A percentile compares a stretch with the other conserved stretches of the same genome.
Evolutionary conservation across 2,113 vertebrate species (phyloP).

Genomic region (Hippocampus guttulatus): DNA sequence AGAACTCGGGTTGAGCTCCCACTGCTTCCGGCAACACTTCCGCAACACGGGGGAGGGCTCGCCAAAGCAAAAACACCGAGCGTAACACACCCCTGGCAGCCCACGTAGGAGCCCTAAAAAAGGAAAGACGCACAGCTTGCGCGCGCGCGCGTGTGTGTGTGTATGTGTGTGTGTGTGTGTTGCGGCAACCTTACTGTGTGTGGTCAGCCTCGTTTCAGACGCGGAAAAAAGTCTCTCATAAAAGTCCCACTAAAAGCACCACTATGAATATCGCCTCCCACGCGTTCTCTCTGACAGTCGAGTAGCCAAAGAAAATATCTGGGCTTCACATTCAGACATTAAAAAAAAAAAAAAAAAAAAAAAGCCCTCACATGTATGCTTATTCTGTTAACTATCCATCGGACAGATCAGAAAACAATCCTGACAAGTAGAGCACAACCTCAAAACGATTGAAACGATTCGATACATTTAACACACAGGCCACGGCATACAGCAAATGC

Average conservation of each 20-base stretch:
- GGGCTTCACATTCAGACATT: constrained; percentile 51
- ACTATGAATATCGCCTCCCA: constrained; percentile 75
- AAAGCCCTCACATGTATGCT: not conserved
- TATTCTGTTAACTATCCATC: not conserved
- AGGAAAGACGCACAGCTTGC: constrained; percentile 45
- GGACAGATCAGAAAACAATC: not conserved
- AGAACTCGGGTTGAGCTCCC: constrained; percentile 60
- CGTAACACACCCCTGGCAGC: constrained; percentile 65
- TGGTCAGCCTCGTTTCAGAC: constrained; percentile 69
- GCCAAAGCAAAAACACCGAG: constrained; percentile 60
- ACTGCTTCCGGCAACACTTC: constrained; percentile 71
- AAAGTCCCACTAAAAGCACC: constrained; percentile 73
- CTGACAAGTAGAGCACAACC: constrained; percentile 2
- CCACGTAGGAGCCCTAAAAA: constrained; percentile 56
- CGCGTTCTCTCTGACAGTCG: constrained; percentile 41
- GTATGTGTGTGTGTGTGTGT: constrained; percentile 15
- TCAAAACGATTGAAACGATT: constrained; percentile 1
- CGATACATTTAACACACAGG: not conserved
- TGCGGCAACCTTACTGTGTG: constrained; percentile 61
- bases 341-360: constrained; percentile 3
- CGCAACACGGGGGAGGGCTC: constrained; percentile 61
- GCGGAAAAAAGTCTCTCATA: constrained; percentile 76
- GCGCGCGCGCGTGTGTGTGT: constrained; percentile 15
- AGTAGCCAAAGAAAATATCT: constrained; percentile 63
- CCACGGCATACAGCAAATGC: not conserved